Evolutionary conservation across 2,888 invertebrate genomes (phyloP).

Genomic region (Acanthoscelides obtectus): DNA sequence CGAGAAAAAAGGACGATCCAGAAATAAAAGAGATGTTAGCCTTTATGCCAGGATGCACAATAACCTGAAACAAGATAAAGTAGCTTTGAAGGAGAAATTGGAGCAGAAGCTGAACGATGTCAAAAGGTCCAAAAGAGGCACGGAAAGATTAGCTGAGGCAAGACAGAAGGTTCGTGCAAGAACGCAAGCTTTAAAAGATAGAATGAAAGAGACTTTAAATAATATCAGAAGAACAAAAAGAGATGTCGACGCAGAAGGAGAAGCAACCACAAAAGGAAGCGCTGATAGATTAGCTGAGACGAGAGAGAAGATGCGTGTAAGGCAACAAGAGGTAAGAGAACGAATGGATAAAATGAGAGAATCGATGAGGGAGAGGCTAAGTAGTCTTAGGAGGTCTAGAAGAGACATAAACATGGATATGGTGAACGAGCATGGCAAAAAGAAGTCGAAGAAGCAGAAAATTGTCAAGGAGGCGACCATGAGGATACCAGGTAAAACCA

Average conservation of each 20-base stretch:
- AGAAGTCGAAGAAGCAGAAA: slow-evolving; percentile 13
- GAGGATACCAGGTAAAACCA: slow-evolving; percentile 24
- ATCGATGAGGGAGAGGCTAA: slow-evolving; percentile 4
- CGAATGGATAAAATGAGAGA: slow-evolving; percentile 14
- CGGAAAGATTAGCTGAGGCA: not conserved
- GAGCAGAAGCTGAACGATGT: not conserved
- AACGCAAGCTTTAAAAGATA: not conserved
- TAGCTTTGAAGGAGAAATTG: not conserved
- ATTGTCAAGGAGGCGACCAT: slow-evolving; percentile 25
- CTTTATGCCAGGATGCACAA: not conserved
- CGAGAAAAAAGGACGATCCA: not conserved
- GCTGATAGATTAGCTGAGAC: slow-evolving; percentile 11
- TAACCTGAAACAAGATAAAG: not conserved
- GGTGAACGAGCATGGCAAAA: slow-evolving; percentile 22
- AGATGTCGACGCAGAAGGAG: slow-evolving; percentile 4
- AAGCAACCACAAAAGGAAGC: slow-evolving; percentile 11
- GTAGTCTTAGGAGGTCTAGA: slow-evolving; percentile 18
- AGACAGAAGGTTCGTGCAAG: not conserved
- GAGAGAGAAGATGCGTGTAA: slow-evolving; percentile 17
- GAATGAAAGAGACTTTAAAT: slow-evolving; percentile 4
- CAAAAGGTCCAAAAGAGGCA: not conserved
- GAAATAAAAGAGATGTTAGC: not conserved
- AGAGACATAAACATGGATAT: slow-evolving; percentile 39
- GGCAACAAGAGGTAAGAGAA: slow-evolving; percentile 11
- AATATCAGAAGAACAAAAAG: slow-evolving; percentile 5